These are phyloP conservation scores for Prionchulus punctatus DNA, from an alignment of 2,888 invertebrate genomes.

Conservation along the genomic window DNA sequence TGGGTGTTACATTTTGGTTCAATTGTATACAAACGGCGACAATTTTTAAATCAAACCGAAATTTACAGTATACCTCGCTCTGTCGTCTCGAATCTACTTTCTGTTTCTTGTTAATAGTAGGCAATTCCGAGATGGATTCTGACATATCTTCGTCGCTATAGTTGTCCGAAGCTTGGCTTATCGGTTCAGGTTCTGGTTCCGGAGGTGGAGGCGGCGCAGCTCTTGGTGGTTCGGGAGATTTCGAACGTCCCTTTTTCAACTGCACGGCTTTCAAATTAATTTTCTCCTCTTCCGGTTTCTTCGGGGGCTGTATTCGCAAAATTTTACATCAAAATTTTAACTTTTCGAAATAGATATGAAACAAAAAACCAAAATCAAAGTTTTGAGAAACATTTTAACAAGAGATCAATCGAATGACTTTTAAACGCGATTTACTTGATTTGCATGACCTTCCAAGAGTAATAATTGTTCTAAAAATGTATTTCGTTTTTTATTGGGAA, in stretches of 20 bases:
- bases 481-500: not conserved
- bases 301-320: no score
- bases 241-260: not conserved
- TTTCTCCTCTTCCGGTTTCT: not conserved
- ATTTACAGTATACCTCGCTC: not conserved
- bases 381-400: no score
- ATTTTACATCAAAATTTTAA: no score
- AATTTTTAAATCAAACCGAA: no score
- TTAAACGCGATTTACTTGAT: no score
- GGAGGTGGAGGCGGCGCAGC: not conserved
- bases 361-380: no score
- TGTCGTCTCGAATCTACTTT: not conserved
- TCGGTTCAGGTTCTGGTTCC: not conserved
- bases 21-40: no score
- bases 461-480: not conserved
- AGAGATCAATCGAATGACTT: no score
- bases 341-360: no score
- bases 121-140: conserved; percentile 30
- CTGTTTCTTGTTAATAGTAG: conserved; percentile 18
- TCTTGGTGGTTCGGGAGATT: not conserved
- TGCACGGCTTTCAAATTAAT: not conserved
- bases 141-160: conserved; percentile 24
- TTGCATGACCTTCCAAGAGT: no score
- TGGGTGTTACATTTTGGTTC: no score
- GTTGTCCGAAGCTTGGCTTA: not conserved